Percentiles rank a stretch among this genome's conserved stretches.
phyloP scores from a whole-genome alignment of 2,113 vertebrate genomes.

The Oncorhynchus gorbuscha region DNA sequence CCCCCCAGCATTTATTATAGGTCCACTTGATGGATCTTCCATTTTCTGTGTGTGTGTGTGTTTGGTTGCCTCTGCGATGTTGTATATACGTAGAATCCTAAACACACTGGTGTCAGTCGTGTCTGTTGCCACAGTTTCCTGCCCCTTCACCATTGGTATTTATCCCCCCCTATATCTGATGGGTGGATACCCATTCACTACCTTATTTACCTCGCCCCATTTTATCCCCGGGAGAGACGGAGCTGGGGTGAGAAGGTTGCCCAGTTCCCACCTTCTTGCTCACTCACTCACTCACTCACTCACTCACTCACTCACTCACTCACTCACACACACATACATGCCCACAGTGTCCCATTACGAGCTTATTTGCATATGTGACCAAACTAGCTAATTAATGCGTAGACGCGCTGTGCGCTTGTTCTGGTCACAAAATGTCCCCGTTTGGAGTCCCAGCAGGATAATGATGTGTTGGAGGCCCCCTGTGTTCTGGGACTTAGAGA shows the following conservation, averaged over 20 bases:
- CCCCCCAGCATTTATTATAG: no score
- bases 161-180: neutral
- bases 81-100: neutral
- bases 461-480: constrained; percentile 35
- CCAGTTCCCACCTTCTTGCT: constrained; percentile 73
- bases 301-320: constrained; percentile 37
- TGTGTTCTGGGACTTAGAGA: constrained; percentile 29
- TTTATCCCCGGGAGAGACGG: constrained; percentile 51
- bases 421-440: constrained; percentile 46
- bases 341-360: constrained; percentile 29
- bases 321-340: constrained; percentile 45
- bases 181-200: constrained; percentile 46
- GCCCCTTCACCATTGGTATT: neutral
- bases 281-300: constrained; percentile 4
- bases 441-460: constrained; percentile 24
- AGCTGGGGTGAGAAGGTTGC: constrained; percentile 74
- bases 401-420: constrained; percentile 43
- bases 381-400: constrained; percentile 62
- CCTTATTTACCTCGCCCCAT: constrained; percentile 46
- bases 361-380: constrained; percentile 59
- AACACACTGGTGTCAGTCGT: neutral
- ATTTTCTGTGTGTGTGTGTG: constrained; percentile 4
- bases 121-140: neutral
- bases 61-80: neutral
- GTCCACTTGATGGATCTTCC: neutral